A percentile compares a stretch with the other conserved stretches of the same genome.
Conservation (phyloP, 2,113 vertebrate genomes). For the Peucedramus taeniatus region DNA sequence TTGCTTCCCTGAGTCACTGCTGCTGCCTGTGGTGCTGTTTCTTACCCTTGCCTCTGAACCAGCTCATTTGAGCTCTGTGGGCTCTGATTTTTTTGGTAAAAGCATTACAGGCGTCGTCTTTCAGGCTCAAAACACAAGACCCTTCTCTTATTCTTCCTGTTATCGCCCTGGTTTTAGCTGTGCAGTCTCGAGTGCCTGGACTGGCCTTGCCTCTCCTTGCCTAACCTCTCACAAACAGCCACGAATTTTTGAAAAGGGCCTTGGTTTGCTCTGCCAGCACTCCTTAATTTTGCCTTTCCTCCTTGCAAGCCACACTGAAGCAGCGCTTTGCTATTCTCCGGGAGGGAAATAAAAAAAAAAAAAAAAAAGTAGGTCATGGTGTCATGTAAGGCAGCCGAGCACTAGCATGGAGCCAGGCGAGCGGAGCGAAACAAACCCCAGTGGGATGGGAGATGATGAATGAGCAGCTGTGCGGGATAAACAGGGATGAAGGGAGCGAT, state of each 20-base stretch:
- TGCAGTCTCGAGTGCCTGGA: not conserved
- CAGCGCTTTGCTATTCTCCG: not conserved
- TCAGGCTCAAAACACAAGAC: not conserved
- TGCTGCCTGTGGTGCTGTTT: not conserved
- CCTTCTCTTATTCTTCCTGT: not conserved
- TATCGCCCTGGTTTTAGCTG: not conserved
- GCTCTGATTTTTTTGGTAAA: not conserved
- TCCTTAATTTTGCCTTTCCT: not conserved
- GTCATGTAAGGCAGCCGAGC: slow-evolving; percentile 38
- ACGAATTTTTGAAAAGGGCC: slow-evolving; percentile 15
- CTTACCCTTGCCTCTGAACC: not conserved
- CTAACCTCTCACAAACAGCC: slow-evolving; percentile 19
- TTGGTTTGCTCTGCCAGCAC: not conserved
- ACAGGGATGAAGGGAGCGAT: not conserved
- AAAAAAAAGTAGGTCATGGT: slow-evolving; percentile 58
- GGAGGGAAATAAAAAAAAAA: not conserved
- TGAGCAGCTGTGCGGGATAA: not conserved
- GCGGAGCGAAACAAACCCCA: not conserved
- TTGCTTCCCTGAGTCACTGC: not conserved
- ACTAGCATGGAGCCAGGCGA: not conserved
- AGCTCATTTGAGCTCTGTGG: not conserved
- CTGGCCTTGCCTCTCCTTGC: not conserved
- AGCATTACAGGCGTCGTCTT: not conserved
- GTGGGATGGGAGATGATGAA: not conserved
- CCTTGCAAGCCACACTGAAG: not conserved